phyloP scores from a whole-genome alignment of 1,140 invertebrate species.

The Neomicropteryx cornuta region DNA sequence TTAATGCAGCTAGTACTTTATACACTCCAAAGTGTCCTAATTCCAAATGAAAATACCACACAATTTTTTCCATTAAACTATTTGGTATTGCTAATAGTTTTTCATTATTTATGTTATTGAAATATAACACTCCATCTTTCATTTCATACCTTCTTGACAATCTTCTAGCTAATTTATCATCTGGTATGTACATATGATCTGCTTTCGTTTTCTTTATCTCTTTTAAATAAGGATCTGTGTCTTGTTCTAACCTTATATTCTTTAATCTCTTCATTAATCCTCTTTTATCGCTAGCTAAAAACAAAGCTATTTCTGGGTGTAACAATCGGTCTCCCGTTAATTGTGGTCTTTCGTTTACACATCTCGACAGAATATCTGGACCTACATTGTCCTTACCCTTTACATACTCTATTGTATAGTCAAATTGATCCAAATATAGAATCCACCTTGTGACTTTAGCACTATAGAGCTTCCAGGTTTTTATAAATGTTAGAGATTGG shows the following conservation, averaged over 20 bases:
- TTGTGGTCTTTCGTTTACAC: not conserved
- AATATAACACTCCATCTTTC: not conserved
- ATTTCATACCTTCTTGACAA: not conserved
- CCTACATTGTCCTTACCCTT: not conserved
- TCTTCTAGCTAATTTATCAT: too few relatives aligned
- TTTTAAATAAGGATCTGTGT: conserved; percentile 8
- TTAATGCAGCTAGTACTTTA: conserved; percentile 13
- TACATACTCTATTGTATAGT: conserved; percentile 18
- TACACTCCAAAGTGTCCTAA: conserved; percentile 16
- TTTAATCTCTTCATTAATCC: not conserved
- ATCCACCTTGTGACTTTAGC: conserved; percentile 25
- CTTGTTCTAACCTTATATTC: conserved; percentile 8
- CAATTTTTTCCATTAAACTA: not conserved
- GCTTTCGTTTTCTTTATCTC: not conserved
- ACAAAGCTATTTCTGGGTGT: not conserved
- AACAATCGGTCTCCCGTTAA: not conserved
- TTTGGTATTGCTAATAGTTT: not conserved
- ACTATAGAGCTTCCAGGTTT: conserved; percentile 19
- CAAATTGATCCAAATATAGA: conserved; percentile 22
- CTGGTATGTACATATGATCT: too few relatives aligned
- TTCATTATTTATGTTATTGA: not conserved
- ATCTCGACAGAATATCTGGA: not conserved
- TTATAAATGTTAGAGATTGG: conserved; percentile 26
- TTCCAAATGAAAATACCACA: conserved; percentile 7
- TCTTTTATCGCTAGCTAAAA: not conserved